Conservation (phyloP, 2,888 invertebrate species). For the Dugesia japonica region DNA sequence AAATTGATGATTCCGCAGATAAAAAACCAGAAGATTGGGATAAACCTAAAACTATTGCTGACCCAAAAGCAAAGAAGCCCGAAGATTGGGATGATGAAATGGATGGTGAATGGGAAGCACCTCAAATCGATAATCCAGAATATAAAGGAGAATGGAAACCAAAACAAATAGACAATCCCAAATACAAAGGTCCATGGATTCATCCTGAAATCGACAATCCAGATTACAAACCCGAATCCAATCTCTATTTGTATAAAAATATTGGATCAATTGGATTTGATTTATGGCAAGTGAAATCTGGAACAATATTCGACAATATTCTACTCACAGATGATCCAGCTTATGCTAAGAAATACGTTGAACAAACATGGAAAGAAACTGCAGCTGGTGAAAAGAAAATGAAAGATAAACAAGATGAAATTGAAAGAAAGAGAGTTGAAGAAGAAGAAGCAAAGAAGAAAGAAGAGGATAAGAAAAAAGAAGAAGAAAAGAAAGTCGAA, state of each 20-base stretch:
- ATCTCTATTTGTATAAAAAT: constrained; percentile 73
- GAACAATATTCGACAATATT: constrained; percentile 92
- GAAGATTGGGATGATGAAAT: constrained; percentile 99
- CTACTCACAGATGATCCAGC: constrained; percentile 74
- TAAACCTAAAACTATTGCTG: constrained; percentile 88
- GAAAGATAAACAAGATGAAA: constrained; percentile 57
- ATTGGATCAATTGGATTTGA: constrained; percentile 72
- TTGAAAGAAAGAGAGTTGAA: constrained; percentile 49
- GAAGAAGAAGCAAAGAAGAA: constrained; percentile 48
- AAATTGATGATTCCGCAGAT: constrained; percentile 82
- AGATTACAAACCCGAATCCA: constrained; percentile 69
- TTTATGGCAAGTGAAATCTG: constrained; percentile 66
- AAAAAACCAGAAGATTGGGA: constrained; percentile 92
- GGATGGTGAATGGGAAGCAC: constrained; percentile 99
- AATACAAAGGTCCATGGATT: constrained; percentile 82
- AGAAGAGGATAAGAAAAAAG: constrained; percentile 45
- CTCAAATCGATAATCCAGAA: constrained; percentile 95
- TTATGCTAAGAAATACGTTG: constrained; percentile 56
- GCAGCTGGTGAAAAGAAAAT: constrained; percentile 76
- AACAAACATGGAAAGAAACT: constrained; percentile 50
- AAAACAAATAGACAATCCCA: constrained; percentile 91
- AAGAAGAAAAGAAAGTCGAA: not conserved
- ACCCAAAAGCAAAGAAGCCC: constrained; percentile 86
- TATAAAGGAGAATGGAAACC: constrained; percentile 95
- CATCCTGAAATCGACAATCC: constrained; percentile 98